These are phyloP conservation scores for Pediacus dermestoides DNA, from an alignment of 2,888 invertebrate species.

Conservation along the genomic window DNA sequence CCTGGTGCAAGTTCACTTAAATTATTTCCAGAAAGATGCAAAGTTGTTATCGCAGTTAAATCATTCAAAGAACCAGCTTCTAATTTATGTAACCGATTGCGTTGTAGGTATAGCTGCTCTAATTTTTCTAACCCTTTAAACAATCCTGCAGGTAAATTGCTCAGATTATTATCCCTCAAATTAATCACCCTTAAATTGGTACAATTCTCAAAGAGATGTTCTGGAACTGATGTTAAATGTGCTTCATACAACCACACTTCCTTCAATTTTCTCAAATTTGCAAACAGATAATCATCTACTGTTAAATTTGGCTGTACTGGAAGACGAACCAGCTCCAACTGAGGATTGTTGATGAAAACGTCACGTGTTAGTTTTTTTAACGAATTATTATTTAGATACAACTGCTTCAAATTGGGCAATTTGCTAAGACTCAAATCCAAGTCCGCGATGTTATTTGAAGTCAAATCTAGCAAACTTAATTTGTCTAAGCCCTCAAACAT, in stretches of 20 bases:
- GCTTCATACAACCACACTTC: slow-evolving; percentile 28
- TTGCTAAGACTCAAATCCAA: slow-evolving; percentile 57
- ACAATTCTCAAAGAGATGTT: slow-evolving; percentile 62
- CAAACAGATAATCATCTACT: slow-evolving; percentile 46
- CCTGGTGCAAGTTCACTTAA: not conserved
- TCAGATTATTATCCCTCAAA: slow-evolving; percentile 58
- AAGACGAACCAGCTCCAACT: slow-evolving; percentile 57
- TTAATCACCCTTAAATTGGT: slow-evolving; percentile 57
- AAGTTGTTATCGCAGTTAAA: not conserved
- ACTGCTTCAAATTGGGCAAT: slow-evolving; percentile 25
- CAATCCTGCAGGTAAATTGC: slow-evolving; percentile 50
- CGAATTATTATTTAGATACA: slow-evolving; percentile 31
- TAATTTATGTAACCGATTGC: slow-evolving; percentile 19
- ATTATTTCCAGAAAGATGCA: not conserved
- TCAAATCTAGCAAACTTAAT: slow-evolving; percentile 66
- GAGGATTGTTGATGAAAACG: slow-evolving; percentile 59
- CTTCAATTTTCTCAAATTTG: slow-evolving; percentile 50
- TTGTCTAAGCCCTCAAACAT: slow-evolving; percentile 62
- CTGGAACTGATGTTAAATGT: slow-evolving; percentile 56
- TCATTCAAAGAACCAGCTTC: slow-evolving; percentile 17
- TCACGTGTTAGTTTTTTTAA: slow-evolving; percentile 57
- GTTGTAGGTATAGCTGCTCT: slow-evolving; percentile 21
- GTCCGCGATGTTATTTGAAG: slow-evolving; percentile 62
- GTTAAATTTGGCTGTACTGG: slow-evolving; percentile 35
- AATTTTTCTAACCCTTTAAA: slow-evolving; percentile 49